Percentiles rank a stretch among this genome's conserved stretches.
phyloP scores from a whole-genome alignment of 1,140 invertebrate species.

The Drosophila triauraria region DNA sequence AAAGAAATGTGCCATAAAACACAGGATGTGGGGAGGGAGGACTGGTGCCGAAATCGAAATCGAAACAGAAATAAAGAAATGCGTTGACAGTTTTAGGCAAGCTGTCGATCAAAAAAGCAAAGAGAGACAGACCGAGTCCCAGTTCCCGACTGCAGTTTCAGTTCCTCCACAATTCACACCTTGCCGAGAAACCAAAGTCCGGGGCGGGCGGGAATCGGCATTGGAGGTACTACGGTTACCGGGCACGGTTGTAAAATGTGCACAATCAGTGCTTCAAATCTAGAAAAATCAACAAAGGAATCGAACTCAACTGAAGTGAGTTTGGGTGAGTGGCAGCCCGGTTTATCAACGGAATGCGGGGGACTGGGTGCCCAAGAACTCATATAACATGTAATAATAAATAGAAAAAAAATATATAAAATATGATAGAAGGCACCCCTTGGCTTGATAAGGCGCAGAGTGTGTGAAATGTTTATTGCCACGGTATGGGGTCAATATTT shows the following conservation, averaged over 20 bases:
- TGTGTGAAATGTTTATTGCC: slow-evolving; percentile 21
- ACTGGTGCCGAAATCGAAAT: slow-evolving; percentile 20
- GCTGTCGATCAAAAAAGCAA: slow-evolving; percentile 76
- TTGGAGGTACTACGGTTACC: slow-evolving; percentile 18
- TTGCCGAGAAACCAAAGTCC: slow-evolving; percentile 35
- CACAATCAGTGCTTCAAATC: slow-evolving; percentile 81
- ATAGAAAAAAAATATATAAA: slow-evolving; percentile 37
- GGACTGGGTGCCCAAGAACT: slow-evolving; percentile 21
- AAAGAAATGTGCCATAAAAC: slow-evolving; percentile 76
- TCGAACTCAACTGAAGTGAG: slow-evolving; percentile 66
- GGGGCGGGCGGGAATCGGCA: background rate
- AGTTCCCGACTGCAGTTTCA: slow-evolving; percentile 25
- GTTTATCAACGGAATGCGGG: slow-evolving; percentile 47
- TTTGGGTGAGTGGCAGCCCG: slow-evolving; percentile 49
- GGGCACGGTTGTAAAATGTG: slow-evolving; percentile 69
- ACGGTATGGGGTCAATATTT: slow-evolving; percentile 35
- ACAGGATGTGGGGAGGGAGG: slow-evolving; percentile 33
- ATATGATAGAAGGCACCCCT: slow-evolving; percentile 27
- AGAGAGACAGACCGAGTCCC: slow-evolving; percentile 46
- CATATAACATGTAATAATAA: slow-evolving; percentile 62
- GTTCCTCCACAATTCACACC: slow-evolving; percentile 64
- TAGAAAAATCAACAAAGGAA: slow-evolving; percentile 81
- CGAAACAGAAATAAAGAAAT: slow-evolving; percentile 56
- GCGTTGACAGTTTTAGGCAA: slow-evolving; percentile 82
- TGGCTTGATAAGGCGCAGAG: slow-evolving; percentile 8